Evolutionary conservation across 2,797 vertebrate genomes (phyloP).

Genomic region (Crax fasciolata): DNA sequence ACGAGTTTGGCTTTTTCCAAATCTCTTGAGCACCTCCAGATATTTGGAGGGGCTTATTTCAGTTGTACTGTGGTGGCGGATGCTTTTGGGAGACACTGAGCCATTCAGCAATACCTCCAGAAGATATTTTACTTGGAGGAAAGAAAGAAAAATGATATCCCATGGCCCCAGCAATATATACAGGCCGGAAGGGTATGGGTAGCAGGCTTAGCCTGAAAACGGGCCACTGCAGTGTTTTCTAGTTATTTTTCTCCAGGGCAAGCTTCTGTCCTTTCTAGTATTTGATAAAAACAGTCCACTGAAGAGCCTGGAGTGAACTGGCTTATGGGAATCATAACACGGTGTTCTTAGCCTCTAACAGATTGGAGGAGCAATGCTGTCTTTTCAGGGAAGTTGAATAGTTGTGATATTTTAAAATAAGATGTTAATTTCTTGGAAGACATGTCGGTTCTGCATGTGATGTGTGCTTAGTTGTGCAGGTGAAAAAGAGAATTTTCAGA

Average conservation of each 20-base stretch:
- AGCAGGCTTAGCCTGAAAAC: not conserved
- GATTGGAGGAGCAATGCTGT: not conserved
- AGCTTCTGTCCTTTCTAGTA: not conserved
- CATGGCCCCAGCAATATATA: accelerated
- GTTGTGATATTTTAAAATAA: not conserved
- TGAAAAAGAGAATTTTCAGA: not conserved
- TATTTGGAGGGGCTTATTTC: not conserved
- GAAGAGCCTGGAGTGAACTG: not conserved
- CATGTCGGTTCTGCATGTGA: not conserved
- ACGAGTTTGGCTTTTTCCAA: not conserved
- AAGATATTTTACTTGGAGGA: not conserved
- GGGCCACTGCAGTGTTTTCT: not conserved
- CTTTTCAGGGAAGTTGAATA: accelerated
- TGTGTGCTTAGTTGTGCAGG: not conserved
- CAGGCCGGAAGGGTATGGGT: too few species aligned
- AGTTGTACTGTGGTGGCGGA: not conserved
- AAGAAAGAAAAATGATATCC: not conserved
- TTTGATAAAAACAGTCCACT: not conserved
- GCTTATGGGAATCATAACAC: accelerated
- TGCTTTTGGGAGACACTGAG: accelerated
- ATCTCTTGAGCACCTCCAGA: not conserved
- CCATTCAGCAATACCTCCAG: not conserved
- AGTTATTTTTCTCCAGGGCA: not conserved
- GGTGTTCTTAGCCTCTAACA: not conserved
- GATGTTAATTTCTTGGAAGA: not conserved